Conservation (phyloP, 1,140 invertebrate genomes). For the Drosophila serrata region DNA sequence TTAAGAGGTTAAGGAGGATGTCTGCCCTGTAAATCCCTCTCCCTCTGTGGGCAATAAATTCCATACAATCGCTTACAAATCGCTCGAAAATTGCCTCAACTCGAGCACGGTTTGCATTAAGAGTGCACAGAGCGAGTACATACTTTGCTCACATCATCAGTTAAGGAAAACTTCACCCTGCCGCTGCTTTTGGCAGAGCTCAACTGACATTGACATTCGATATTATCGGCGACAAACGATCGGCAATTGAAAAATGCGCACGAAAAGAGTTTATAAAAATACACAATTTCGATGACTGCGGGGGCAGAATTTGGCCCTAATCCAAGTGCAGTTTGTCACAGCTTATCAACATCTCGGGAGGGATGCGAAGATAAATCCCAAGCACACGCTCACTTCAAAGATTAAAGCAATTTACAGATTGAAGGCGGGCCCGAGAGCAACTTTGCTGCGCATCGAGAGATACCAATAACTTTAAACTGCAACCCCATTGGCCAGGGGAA, state of each 20-base stretch:
- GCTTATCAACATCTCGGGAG: conserved; percentile 77
- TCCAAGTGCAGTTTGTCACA: conserved; percentile 76
- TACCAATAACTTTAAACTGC: conserved; percentile 76
- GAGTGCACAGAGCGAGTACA: conserved; percentile 37
- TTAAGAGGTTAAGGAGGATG: conserved; percentile 16
- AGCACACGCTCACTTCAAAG: conserved; percentile 61
- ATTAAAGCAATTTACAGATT: conserved; percentile 84
- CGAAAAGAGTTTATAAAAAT: conserved; percentile 68
- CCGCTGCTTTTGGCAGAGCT: neutral
- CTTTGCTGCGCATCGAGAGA: conserved; percentile 43
- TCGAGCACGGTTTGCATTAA: conserved; percentile 69
- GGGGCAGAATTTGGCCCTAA: conserved; percentile 36
- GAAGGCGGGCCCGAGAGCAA: conserved; percentile 48
- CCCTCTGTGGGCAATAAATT: conserved; percentile 54
- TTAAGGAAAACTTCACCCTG: conserved; percentile 51
- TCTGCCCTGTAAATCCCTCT: conserved; percentile 11
- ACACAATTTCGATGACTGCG: conserved; percentile 43
- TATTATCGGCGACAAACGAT: conserved; percentile 76
- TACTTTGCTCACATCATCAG: conserved; percentile 46
- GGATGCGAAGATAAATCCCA: conserved; percentile 52
- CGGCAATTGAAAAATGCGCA: conserved; percentile 74
- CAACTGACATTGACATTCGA: conserved; percentile 80
- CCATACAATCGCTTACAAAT: conserved; percentile 75
- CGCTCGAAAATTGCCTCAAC: conserved; percentile 77
- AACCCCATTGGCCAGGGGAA: conserved; percentile 22